phyloP scores from a whole-genome alignment of 1,140 invertebrate species.

The Luehdorfia chinensis region DNA sequence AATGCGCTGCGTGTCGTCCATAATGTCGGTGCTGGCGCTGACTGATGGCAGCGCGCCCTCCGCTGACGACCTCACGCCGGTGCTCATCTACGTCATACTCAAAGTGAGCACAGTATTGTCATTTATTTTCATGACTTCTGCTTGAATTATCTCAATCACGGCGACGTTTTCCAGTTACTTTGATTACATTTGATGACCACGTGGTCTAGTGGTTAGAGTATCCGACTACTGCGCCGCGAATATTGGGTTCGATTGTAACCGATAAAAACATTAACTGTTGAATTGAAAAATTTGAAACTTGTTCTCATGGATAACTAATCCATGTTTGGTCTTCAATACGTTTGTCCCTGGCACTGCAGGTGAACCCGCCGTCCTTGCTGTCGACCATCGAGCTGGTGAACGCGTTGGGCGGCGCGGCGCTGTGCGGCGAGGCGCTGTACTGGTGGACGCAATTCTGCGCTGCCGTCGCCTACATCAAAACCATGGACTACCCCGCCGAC shows the following conservation, averaged over 20 bases:
- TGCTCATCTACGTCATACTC: constrained; percentile 97
- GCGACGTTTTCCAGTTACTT: too few species aligned
- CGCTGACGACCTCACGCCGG: constrained; percentile 98
- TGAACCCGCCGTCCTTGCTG: constrained; percentile 95
- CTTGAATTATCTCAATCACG: too few species aligned
- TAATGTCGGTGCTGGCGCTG: constrained; percentile 94
- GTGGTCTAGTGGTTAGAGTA: too few species aligned
- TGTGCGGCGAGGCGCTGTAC: constrained; percentile 96
- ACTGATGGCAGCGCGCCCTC: constrained; percentile 91
- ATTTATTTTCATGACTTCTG: too few species aligned
- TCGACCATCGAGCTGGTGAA: constrained; percentile 98
- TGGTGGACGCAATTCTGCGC: constrained; percentile 99
- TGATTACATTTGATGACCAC: too few species aligned
- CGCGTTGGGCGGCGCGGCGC: constrained; percentile 90
- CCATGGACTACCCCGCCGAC: constrained; percentile 88
- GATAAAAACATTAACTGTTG: too few species aligned
- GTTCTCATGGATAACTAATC: too few species aligned
- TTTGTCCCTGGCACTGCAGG: too few species aligned
- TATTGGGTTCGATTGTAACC: too few species aligned
- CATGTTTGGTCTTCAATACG: too few species aligned
- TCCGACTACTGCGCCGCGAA: too few species aligned
- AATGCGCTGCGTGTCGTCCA: constrained; percentile 91
- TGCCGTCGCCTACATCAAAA: constrained; percentile 98
- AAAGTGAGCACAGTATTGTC: constrained; percentile 82
- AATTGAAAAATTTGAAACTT: too few species aligned